Evolutionary conservation across 1,140 invertebrate species (phyloP).

Genomic region (Ostrea edulis): DNA sequence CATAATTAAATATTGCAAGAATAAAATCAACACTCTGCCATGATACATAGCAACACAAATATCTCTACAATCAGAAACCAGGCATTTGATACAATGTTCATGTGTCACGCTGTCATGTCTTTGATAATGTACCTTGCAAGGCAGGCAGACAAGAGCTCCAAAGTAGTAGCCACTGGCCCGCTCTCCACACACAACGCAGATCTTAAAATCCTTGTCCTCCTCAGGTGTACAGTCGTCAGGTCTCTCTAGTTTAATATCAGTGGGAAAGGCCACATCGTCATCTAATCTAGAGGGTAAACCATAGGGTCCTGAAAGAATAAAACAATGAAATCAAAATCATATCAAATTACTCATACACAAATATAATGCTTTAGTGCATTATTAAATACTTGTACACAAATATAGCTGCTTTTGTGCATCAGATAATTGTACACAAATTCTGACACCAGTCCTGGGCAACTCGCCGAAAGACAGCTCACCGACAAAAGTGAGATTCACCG

Average conservation of each 20-base stretch:
- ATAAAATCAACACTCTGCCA: conserved; percentile 17
- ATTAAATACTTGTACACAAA: no score
- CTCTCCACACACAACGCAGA: conserved; percentile 78
- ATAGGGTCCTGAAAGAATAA: conserved; percentile 47
- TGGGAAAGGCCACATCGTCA: conserved; percentile 69
- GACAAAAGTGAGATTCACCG: no score
- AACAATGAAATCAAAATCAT: background rate
- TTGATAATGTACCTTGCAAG: conserved; percentile 77
- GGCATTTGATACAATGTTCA: background rate
- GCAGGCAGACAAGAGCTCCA: conserved; percentile 80
- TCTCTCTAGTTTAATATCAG: conserved; percentile 66
- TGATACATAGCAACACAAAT: background rate
- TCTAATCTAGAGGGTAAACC: conserved; percentile 57
- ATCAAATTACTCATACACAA: background rate
- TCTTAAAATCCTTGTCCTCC: conserved; percentile 62
- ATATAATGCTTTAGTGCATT: background rate
- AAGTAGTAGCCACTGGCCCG: conserved; percentile 80
- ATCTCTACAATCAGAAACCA: background rate
- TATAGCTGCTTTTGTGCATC: no score
- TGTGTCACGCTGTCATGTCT: background rate
- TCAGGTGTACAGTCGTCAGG: conserved; percentile 63
- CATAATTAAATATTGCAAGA: conserved; percentile 25
- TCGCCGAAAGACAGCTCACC: no score
- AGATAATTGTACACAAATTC: no score
- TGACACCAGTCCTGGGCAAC: no score